A percentile compares a stretch with the other conserved stretches of the same genome.
Evolutionary conservation across 2,113 vertebrate species (phyloP).

Genomic region (Synchiropus splendidus): DNA sequence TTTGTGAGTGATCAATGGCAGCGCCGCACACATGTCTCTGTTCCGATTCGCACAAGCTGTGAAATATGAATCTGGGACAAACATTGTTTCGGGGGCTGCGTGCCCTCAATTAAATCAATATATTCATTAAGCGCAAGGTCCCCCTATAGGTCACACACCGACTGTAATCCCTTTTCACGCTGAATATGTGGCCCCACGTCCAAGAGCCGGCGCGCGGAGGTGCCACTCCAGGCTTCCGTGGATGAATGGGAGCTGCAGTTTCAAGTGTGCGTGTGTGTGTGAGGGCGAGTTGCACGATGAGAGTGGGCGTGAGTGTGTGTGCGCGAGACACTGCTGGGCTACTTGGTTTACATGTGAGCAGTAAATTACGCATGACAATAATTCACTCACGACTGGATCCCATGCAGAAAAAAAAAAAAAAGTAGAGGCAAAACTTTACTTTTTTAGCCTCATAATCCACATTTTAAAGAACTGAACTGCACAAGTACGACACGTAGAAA

Average conservation of each 20-base stretch:
- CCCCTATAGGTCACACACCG: conserved; percentile 50
- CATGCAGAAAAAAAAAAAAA: background rate
- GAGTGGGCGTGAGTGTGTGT: background rate
- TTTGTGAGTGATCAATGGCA: background rate
- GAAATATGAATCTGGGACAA: conserved; percentile 5
- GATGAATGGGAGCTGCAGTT: conserved; percentile 43
- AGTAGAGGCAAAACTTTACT: conserved; percentile 1
- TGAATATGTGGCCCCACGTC: conserved; percentile 38
- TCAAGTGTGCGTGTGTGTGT: conserved; percentile 12
- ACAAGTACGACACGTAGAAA: background rate
- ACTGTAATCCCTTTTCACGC: conserved; percentile 61
- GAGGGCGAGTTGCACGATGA: conserved; percentile 1
- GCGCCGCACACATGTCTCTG: conserved; percentile 32
- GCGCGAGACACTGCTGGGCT: conserved; percentile 6
- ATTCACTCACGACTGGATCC: conserved; percentile 40
- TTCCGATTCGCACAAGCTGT: too few relatives aligned
- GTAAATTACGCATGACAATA: conserved; percentile 47
- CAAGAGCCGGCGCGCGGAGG: conserved; percentile 26
- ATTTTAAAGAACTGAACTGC: conserved; percentile 8
- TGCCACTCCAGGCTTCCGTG: conserved; percentile 24
- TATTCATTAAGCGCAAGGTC: conserved; percentile 56
- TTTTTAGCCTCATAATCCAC: background rate
- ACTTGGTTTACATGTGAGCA: conserved; percentile 42
- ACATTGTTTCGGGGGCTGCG: background rate
- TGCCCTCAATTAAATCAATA: conserved; percentile 40